Base-by-base conservation (phyloP, 92 coral and sea anemone genomes). In the Nematostella vectensis region DNA sequence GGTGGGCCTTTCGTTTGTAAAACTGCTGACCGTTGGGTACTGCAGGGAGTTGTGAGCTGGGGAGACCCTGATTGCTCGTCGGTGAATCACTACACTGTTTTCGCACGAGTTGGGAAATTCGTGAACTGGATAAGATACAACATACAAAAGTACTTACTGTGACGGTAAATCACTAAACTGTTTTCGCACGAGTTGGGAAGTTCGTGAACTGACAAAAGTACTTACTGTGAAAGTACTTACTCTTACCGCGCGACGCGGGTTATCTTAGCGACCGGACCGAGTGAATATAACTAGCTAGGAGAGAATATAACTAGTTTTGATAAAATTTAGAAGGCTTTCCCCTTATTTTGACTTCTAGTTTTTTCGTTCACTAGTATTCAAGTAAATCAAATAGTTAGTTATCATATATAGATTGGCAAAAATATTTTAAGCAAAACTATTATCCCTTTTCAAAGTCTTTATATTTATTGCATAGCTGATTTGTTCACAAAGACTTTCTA, bases 21-120 rank as follows among this genome's bases (percentile, higher is more conserved):
- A 38, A 68, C 62, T 47, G 74, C 57, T 57, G 84, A 76, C 21
- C 93, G 68, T 40, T 88, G 96, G 96, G 75, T 79, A 48, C 75
- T 88, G 25, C 68, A 79, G 27, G 96, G 96, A 0, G 82, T 75
- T 23, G 96, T 88, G 20, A 88, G 96, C 70, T 88, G 96, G 96
- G 96, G 96, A 27, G 93, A 85, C 39, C 85, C 94, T 1, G 81
- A 71, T 38, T 88, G 96, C 26, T 75, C 88, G 18, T 76, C 94
- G 10, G 36, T 66, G 31, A 72, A 67, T 50, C 87, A 80, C 55
- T 88, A 88, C 59, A 62, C 94, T 0, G 96, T 88, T 22, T 88
- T 88, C 25, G 70, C 94, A 0, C 58, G 96, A 26, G 83, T 74
- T 31, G 70, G 76, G 31, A 72, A 75, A 57, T 88, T 83, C 13